These are phyloP conservation scores for Rhineura floridana DNA, from an alignment of 2,113 vertebrate species.

Conservation along the genomic window DNA sequence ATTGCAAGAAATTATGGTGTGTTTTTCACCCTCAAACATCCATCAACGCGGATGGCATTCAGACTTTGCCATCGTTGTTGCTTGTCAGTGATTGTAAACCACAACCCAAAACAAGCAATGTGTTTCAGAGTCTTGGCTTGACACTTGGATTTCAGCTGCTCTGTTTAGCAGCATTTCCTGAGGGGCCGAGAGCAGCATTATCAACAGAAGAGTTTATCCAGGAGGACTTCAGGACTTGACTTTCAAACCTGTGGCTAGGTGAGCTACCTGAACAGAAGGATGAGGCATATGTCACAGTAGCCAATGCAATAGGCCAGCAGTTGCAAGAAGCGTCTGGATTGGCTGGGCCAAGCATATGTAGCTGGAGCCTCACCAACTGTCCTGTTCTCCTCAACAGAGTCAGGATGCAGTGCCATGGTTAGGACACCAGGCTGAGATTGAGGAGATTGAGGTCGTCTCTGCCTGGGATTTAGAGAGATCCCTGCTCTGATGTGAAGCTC, in stretches of 20 bases:
- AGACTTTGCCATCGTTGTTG: not conserved
- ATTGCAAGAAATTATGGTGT: constrained; percentile 31
- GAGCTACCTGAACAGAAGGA: not conserved
- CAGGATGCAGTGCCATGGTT: too few relatives aligned
- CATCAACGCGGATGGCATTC: constrained; percentile 25
- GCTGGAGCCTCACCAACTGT: not conserved
- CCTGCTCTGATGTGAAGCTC: too few relatives aligned
- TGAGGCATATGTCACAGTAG: not conserved
- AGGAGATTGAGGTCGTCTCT: too few relatives aligned
- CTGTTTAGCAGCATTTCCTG: not conserved
- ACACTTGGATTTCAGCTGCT: not conserved
- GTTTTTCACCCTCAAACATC: not conserved
- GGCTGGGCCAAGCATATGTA: not conserved
- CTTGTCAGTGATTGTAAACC: constrained; percentile 30
- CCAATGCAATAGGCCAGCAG: too few relatives aligned
- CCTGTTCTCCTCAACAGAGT: too few relatives aligned
- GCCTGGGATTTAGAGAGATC: too few relatives aligned
- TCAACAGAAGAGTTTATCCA: not conserved
- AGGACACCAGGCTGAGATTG: too few relatives aligned
- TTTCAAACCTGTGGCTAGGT: not conserved
- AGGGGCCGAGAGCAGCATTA: too few relatives aligned
- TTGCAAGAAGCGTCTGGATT: not conserved
- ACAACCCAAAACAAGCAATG: constrained; percentile 23
- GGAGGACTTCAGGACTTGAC: not conserved
- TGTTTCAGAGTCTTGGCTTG: not conserved